Evolutionary conservation across 2,888 invertebrate genomes (phyloP), one percentile per base, ranked within the genome.

Genomic region (Cheilosia vulpina): DNA sequence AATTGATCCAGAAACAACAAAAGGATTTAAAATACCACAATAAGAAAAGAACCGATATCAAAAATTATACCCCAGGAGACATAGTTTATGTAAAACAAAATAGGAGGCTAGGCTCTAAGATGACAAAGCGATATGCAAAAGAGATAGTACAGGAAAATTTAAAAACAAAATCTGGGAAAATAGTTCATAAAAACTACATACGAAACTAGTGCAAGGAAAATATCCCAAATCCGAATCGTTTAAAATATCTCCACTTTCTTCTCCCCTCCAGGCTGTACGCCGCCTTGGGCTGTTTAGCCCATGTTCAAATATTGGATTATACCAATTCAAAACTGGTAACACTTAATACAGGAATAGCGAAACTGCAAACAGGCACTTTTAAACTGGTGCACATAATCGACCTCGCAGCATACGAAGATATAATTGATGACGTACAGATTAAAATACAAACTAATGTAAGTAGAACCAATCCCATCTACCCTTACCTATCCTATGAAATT

Each of bases 1-100:
- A 47, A 80, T 69, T n/a, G 43, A 78, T 34, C 71, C 34, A 47
- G 43, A 82, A 81, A 69, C 75, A 81, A 60, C 9, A 60, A 41
- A 63, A 62, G 47, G 81, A 87, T 19, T n/a, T 79, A 5, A 45
- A 45, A 6, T 47, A 58, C 24, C 58, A 58, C 13, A 71, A 71
- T 41, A 71, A 45, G 24, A 60, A 52, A 6, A 69, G 31, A 47
- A 2, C 11, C 4, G 15, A 27, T 1, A 34, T 63, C 17, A 73
- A 50, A 65, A 31, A 55, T 15, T 63, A 47, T 45, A 43, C 19
- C 5, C 6, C 34, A 17, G 63, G 73, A n/a, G 65, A 75, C 21
- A 13, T 7, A 21, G 38, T 57, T 27, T 65, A 50, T 19, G 50
- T 75, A 5, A 75, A 19, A 50, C 50, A 52, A 24, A 45, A 75